Percentiles rank a stretch among this genome's conserved stretches.
phyloP scores from a whole-genome alignment of 2,888 invertebrate species.

The Agrotis puta region DNA sequence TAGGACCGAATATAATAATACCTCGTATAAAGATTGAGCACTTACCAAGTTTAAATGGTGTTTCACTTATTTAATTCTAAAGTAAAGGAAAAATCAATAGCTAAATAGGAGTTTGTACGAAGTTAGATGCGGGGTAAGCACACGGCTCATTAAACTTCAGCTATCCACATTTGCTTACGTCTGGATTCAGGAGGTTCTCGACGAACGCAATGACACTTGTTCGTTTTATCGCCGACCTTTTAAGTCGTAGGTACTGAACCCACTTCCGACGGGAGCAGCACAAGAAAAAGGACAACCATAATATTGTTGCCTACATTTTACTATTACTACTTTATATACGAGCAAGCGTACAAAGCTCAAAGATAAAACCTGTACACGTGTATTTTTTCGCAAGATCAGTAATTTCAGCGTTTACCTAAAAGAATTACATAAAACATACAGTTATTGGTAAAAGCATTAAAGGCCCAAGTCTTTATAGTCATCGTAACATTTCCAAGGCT shows the following conservation, averaged over 20 bases:
- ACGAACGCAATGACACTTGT: constrained; percentile 81
- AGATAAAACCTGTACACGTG: constrained; percentile 32
- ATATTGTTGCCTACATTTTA: constrained; percentile 58
- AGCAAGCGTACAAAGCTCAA: constrained; percentile 31
- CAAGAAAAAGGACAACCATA: constrained; percentile 63
- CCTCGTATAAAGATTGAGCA: constrained; percentile 59
- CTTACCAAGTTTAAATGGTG: constrained; percentile 68
- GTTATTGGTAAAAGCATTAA: background rate
- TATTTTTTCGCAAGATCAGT: constrained; percentile 8
- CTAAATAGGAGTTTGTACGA: constrained; percentile 75
- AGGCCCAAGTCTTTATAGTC: background rate
- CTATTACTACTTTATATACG: constrained; percentile 56
- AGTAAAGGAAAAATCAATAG: constrained; percentile 74
- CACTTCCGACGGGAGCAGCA: constrained; percentile 66
- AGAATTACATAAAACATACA: background rate
- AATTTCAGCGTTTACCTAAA: constrained; percentile 5
- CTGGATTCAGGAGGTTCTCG: constrained; percentile 76
- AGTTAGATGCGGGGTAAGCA: constrained; percentile 77
- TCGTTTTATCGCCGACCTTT: constrained; percentile 82
- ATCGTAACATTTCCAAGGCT: background rate
- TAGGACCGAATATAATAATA: constrained; percentile 54
- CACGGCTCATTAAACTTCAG: constrained; percentile 84
- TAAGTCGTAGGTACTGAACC: constrained; percentile 73
- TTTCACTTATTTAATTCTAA: constrained; percentile 75
- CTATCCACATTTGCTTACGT: constrained; percentile 84